A percentile compares a stretch with the other conserved stretches of the same genome.
phyloP scores from a whole-genome alignment of 1,140 invertebrate species.

The Dreissena rostriformis region DNA sequence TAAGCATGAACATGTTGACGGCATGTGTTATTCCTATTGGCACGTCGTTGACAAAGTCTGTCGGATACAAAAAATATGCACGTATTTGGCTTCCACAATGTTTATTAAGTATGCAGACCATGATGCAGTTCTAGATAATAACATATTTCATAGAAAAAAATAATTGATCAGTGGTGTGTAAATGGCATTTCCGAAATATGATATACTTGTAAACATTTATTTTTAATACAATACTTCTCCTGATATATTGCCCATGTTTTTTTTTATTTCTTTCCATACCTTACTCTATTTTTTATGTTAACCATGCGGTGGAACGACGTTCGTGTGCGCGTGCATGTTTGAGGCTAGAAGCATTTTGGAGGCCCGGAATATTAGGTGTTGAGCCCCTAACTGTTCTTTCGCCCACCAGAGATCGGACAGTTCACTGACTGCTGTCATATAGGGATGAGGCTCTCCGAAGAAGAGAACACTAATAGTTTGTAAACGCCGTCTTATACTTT shows the following conservation, averaged over 20 bases:
- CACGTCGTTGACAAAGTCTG: neutral
- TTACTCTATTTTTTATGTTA: too few species aligned
- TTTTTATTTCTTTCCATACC: too few species aligned
- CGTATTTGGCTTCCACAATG: neutral
- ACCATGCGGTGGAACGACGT: too few species aligned
- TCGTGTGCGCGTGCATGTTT: too few species aligned
- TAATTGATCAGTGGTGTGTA: too few species aligned
- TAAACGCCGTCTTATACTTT: too few species aligned
- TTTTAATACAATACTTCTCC: too few species aligned
- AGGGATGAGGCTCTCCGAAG: conserved; percentile 40
- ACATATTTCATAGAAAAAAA: too few species aligned
- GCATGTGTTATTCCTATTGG: neutral
- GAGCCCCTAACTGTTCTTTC: conserved; percentile 36
- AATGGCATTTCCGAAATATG: too few species aligned
- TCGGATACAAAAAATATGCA: neutral
- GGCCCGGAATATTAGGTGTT: neutral
- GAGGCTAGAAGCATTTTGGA: neutral
- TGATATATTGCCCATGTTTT: too few species aligned
- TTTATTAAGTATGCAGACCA: neutral
- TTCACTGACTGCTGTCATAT: conserved; percentile 46
- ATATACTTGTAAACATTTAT: too few species aligned
- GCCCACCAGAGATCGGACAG: conserved; percentile 42
- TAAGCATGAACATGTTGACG: neutral
- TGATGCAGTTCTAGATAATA: conserved; percentile 12
- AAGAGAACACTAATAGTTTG: neutral